phyloP scores from a whole-genome alignment of 2,113 vertebrate species.

The Takifugu flavidus region DNA sequence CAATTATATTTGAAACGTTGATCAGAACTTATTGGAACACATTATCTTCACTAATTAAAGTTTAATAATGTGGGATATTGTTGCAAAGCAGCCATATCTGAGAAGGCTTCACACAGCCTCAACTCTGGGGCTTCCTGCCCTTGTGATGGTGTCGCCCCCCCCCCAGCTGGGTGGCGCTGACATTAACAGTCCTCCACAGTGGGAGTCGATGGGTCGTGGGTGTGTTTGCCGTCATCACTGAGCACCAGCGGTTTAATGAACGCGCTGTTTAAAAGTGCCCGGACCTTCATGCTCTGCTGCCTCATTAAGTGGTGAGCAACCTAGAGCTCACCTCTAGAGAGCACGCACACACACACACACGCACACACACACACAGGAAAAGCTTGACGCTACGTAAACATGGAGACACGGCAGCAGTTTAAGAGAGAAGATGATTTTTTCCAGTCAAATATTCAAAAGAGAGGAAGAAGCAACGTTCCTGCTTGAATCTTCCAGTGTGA shows the following conservation, averaged over 20 bases:
- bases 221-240: constrained; percentile 75
- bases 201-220: constrained; percentile 65
- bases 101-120: neutral
- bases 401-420: too few relatives aligned
- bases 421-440: too few relatives aligned
- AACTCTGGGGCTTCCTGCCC: constrained; percentile 45
- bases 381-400: too few relatives aligned
- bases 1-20: neutral
- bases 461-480: too few relatives aligned
- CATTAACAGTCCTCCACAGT: constrained; percentile 65
- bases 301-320: constrained; percentile 77
- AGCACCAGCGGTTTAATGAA: constrained; percentile 78
- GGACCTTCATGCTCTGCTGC: constrained; percentile 78
- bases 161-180: constrained; percentile 61
- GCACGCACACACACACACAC: neutral
- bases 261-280: constrained; percentile 73
- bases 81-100: neutral
- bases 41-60: neutral
- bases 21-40: neutral
- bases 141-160: constrained; percentile 63
- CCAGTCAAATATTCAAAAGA: too few relatives aligned
- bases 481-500: too few relatives aligned
- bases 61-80: neutral
- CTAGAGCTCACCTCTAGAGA: constrained; percentile 78
- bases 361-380: constrained; percentile 10